Conservation (phyloP, 2,113 vertebrate species). For the Chroicocephalus ridibundus region DNA sequence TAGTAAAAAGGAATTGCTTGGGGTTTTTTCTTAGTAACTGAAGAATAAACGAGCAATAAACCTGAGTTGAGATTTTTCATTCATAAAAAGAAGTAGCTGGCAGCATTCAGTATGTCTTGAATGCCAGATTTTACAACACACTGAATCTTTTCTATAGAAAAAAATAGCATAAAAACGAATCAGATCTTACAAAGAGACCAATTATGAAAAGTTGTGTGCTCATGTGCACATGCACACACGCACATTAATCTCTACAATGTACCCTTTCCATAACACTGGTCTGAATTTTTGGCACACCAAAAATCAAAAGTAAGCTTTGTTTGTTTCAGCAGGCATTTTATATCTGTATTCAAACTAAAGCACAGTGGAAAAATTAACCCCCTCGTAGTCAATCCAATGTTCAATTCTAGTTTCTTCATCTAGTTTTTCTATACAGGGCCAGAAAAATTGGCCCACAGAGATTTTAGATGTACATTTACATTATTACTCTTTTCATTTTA, state of each 20-base stretch:
- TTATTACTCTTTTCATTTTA: background rate
- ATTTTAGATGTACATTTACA: background rate
- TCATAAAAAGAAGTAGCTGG: background rate
- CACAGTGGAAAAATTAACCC: background rate
- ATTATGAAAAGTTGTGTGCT: background rate
- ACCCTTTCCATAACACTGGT: background rate
- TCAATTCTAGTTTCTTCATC: background rate
- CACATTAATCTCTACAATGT: background rate
- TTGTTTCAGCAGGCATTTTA: background rate
- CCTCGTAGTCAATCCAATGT: background rate
- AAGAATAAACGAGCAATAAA: background rate
- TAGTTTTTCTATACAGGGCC: background rate
- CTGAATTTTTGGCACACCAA: background rate
- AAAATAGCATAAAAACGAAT: background rate
- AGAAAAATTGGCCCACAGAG: background rate
- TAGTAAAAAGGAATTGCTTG: background rate
- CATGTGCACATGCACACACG: fast-evolving
- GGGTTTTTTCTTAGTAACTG: background rate
- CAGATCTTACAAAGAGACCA: background rate
- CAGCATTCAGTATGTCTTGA: background rate
- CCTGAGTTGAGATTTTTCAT: background rate
- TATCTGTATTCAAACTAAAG: background rate
- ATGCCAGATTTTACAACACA: background rate
- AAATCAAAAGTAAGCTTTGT: background rate
- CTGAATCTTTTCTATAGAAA: background rate